Evolutionary conservation across 1,140 invertebrate genomes (phyloP).

Genomic region (Anastrepha obliqua): DNA sequence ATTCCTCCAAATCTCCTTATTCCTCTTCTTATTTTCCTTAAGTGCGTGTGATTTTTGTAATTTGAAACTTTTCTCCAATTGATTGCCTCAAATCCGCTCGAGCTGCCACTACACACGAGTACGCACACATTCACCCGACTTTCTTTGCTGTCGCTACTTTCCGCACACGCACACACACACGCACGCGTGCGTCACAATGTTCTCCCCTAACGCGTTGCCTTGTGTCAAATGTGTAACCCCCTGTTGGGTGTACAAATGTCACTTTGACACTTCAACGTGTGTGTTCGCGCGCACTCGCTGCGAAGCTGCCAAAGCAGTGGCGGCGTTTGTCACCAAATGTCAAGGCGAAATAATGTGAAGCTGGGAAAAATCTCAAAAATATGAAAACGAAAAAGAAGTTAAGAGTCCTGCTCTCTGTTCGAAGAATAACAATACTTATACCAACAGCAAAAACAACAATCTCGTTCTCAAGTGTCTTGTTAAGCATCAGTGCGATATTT

Average conservation of each 20-base stretch:
- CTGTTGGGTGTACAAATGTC: conserved; percentile 56
- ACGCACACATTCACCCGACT: background rate
- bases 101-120: background rate
- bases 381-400: background rate
- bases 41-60: conserved; percentile 58
- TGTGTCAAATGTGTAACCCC: conserved; percentile 21
- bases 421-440: background rate
- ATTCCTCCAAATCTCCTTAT: background rate
- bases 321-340: conserved; percentile 54
- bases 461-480: background rate
- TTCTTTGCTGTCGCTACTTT: conserved; percentile 16
- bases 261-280: conserved; percentile 60
- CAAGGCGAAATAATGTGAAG: background rate
- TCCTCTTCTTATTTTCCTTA: background rate
- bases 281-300: conserved; percentile 53
- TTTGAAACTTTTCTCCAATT: conserved; percentile 59
- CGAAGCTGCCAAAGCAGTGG: conserved; percentile 36
- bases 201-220: conserved; percentile 25
- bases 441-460: conserved; percentile 40
- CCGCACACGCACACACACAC: conserved; percentile 34
- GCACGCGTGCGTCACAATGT: background rate
- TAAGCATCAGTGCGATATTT: conserved; percentile 14
- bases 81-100: conserved; percentile 56
- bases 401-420: background rate
- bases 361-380: conserved; percentile 47